Conservation (phyloP, 2,113 vertebrate species). For the Myiozetetes cayanensis region DNA sequence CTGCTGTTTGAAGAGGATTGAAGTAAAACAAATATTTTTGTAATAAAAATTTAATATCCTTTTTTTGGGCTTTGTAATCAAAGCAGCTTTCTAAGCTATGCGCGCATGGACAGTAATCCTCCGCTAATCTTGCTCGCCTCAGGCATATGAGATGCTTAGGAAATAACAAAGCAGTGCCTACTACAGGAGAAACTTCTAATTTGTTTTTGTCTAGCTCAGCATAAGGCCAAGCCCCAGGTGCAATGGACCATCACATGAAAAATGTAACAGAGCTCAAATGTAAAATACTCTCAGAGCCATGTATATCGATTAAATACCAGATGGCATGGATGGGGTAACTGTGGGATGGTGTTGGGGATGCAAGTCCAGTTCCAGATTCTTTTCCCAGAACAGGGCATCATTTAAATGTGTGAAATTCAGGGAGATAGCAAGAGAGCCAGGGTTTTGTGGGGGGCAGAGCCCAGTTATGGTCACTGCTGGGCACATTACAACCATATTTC, state of each 20-base stretch:
- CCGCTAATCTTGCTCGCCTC: not conserved
- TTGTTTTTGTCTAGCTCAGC: not conserved
- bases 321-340: not conserved
- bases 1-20: constrained; percentile 13
- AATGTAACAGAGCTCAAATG: not conserved
- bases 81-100: constrained; percentile 42
- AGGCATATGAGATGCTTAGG: not conserved
- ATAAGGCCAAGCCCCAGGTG: not conserved
- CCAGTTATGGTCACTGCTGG: not conserved
- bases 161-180: constrained; percentile 24
- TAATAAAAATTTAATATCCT: constrained; percentile 56
- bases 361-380: not conserved
- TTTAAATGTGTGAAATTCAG: not conserved
- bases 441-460: not conserved
- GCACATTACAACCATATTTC: not conserved
- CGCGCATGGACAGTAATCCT: not conserved
- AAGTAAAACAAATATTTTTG: constrained; percentile 41
- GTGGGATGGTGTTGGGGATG: not conserved
- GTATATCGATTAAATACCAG: not conserved
- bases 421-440: not conserved
- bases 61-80: constrained; percentile 28
- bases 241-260: not conserved
- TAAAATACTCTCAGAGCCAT: not conserved
- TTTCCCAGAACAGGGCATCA: not conserved
- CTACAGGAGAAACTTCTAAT: not conserved